A percentile compares a stretch with the other conserved stretches of the same genome.
These are phyloP conservation scores for Troilus luridus DNA, from an alignment of 2,888 invertebrate species.

Conservation along the genomic window DNA sequence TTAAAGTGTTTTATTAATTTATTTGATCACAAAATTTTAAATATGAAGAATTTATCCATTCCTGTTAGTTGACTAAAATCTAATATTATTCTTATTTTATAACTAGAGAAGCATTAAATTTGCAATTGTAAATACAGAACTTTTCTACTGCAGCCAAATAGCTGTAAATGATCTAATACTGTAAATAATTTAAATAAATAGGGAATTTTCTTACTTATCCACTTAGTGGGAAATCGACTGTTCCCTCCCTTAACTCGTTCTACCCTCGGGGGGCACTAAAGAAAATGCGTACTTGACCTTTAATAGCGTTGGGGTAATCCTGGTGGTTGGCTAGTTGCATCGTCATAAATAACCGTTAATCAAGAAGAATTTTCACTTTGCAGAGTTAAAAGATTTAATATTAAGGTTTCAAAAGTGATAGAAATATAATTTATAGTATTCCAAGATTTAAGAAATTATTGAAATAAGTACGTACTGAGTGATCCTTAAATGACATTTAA, in stretches of 20 bases:
- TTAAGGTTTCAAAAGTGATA: too few relatives aligned
- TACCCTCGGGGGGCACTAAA: not conserved
- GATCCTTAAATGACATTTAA: too few relatives aligned
- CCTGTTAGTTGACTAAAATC: too few relatives aligned
- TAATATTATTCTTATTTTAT: not conserved
- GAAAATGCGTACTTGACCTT: slow-evolving; percentile 35
- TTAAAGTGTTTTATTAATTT: too few relatives aligned
- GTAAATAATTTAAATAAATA: too few relatives aligned
- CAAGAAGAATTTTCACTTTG: not conserved
- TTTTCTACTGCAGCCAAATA: not conserved
- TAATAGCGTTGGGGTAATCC: not conserved
- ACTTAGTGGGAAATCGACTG: not conserved
- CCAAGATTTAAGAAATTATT: too few relatives aligned
- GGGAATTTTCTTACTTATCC: not conserved
- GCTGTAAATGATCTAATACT: too few relatives aligned
- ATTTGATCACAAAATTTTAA: not conserved
- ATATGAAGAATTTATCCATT: not conserved
- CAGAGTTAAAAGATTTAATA: not conserved
- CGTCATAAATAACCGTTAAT: not conserved
- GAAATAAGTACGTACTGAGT: too few relatives aligned
- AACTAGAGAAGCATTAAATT: not conserved
- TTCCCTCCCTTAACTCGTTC: not conserved
- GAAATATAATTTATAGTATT: too few relatives aligned
- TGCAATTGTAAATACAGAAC: not conserved
- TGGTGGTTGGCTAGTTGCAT: not conserved